Percentiles rank a stretch among this genome's conserved stretches.
Conservation (phyloP, 2,113 vertebrate genomes). For the Indicator maculatus region DNA sequence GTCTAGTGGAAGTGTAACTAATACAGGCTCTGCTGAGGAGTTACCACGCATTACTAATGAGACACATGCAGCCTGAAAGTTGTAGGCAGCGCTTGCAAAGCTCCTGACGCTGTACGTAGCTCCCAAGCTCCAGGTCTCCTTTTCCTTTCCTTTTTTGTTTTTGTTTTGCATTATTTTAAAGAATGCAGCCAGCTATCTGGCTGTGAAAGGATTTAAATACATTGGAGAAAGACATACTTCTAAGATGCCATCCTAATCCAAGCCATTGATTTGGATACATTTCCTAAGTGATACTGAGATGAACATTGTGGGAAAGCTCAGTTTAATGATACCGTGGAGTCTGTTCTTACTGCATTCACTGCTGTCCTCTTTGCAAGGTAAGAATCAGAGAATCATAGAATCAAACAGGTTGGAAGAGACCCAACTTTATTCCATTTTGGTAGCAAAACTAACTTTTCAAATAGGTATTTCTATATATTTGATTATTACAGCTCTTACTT, state of each 20-base stretch:
- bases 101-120: constrained; percentile 42
- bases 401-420: no score
- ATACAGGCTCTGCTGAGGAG: constrained; percentile 73
- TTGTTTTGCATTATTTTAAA: neutral
- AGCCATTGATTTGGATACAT: constrained; percentile 61
- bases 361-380: constrained; percentile 88
- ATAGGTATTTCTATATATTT: neutral
- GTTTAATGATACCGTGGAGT: constrained; percentile 88
- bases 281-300: constrained; percentile 87
- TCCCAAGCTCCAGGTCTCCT: constrained; percentile 16
- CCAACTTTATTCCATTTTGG: neutral
- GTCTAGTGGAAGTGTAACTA: constrained; percentile 73
- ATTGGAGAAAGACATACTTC: neutral
- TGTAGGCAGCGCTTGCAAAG: constrained; percentile 37
- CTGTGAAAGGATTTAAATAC: constrained; percentile 25
- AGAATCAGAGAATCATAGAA: constrained; percentile 45
- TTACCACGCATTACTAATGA: constrained; percentile 80
- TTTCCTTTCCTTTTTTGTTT: neutral
- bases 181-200: constrained; percentile 3
- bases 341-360: constrained; percentile 82
- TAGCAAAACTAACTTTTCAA: neutral
- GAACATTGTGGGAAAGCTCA: constrained; percentile 89
- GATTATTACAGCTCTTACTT: neutral
- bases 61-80: constrained; percentile 49
- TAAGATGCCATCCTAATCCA: constrained; percentile 86